A percentile compares a stretch with the other conserved stretches of the same genome.
Conservation (phyloP, 2,888 invertebrate species). For the Neelides folsomi region DNA sequence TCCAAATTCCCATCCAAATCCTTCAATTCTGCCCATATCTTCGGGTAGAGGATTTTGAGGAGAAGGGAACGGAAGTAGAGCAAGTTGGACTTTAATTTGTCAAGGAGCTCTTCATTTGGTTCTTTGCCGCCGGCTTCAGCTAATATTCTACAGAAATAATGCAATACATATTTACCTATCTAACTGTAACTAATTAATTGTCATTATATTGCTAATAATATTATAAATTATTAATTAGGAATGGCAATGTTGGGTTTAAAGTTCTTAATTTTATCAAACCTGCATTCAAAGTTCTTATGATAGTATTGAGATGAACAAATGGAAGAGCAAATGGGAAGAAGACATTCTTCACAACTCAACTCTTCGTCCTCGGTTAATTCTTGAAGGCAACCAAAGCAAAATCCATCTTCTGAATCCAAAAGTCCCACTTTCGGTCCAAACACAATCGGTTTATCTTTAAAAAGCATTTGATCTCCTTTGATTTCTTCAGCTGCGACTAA, state of each 20-base stretch:
- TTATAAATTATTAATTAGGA: no score
- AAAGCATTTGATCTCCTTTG: conserved; percentile 55
- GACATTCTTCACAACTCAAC: conserved; percentile 21
- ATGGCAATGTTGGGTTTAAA: no score
- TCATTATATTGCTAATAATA: no score
- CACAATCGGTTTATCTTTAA: conserved; percentile 59
- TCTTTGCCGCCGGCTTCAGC: background rate
- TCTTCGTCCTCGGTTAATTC: conserved; percentile 7
- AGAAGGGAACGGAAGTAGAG: conserved; percentile 47
- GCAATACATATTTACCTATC: no score
- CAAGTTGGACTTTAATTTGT: conserved; percentile 22
- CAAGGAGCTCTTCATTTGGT: conserved; percentile 4
- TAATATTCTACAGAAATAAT: no score
- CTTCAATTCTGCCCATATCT: conserved; percentile 45
- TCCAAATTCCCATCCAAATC: conserved; percentile 50
- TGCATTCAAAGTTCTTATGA: conserved; percentile 30
- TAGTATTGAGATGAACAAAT: conserved; percentile 24
- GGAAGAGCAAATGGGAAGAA: conserved; percentile 22
- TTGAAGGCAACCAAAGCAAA: conserved; percentile 60
- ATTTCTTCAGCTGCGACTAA: conserved; percentile 57
- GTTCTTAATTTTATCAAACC: no score
- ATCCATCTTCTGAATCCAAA: conserved; percentile 35
- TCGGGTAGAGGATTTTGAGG: conserved; percentile 45
- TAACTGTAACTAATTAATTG: no score
- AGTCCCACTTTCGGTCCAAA: conserved; percentile 54